Conservation (phyloP, 2,888 invertebrate genomes). For the Cactoblastis cactorum region DNA sequence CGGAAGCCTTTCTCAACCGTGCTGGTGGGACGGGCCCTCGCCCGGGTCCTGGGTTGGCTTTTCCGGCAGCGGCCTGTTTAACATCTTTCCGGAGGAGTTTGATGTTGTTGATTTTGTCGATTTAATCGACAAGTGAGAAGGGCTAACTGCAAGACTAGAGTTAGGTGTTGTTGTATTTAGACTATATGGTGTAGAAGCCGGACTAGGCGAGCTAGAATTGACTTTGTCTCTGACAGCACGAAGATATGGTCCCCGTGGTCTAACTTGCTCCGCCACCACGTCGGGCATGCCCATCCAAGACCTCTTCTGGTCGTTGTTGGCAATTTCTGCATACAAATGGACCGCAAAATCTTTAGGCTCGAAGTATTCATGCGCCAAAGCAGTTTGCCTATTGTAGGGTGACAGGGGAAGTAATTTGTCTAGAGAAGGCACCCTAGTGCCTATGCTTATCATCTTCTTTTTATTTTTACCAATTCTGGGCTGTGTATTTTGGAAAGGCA, state of each 20-base stretch:
- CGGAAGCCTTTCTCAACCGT: conserved; percentile 34
- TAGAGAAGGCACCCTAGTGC: conserved; percentile 79
- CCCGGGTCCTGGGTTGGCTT: conserved; percentile 74
- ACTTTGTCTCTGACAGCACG: conserved; percentile 80
- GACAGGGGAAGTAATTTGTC: conserved; percentile 77
- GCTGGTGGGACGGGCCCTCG: conserved; percentile 60
- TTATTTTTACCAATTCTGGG: conserved; percentile 59
- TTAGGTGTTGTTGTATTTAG: conserved; percentile 13
- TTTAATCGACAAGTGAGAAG: conserved; percentile 44
- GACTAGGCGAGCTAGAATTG: conserved; percentile 33
- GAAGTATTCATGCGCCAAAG: conserved; percentile 69
- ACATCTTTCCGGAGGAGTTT: conserved; percentile 78
- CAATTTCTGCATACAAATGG: conserved; percentile 82
- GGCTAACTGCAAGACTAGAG: conserved; percentile 24
- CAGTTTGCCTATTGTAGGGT: conserved; percentile 64
- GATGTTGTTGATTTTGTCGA: conserved; percentile 52
- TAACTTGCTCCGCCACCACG: conserved; percentile 56
- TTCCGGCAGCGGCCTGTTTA: conserved; percentile 84
- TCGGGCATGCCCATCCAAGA: conserved; percentile 61
- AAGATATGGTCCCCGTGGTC: conserved; percentile 80
- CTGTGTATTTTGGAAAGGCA: conserved; percentile 73
- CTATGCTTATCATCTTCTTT: conserved; percentile 74
- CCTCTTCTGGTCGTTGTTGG: conserved; percentile 63
- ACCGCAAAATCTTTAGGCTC: conserved; percentile 76
- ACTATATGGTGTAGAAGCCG: conserved; percentile 35